A percentile compares a stretch with the other conserved stretches of the same genome.
These are phyloP conservation scores for Streptopelia turtur DNA, from an alignment of 2,797 vertebrate species.

Conservation along the genomic window DNA sequence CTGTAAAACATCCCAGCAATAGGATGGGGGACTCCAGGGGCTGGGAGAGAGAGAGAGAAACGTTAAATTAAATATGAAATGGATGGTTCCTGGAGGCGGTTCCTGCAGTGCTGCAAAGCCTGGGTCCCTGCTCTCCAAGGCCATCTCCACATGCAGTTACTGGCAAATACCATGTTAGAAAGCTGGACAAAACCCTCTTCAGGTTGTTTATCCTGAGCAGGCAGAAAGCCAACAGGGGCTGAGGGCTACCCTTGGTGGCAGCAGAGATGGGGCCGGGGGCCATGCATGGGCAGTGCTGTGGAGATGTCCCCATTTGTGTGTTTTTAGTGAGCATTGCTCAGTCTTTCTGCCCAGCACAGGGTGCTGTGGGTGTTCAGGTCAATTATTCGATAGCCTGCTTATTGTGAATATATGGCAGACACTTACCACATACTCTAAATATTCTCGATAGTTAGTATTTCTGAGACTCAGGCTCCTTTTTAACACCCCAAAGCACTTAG, in stretches of 20 bases:
- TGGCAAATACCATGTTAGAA: background rate
- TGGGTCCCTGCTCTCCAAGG: background rate
- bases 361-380: background rate
- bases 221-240: background rate
- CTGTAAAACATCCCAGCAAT: background rate
- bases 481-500: constrained; percentile 2
- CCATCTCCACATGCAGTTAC: background rate
- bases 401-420: background rate
- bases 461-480: constrained; percentile 19
- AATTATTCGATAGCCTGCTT: background rate
- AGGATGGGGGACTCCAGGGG: background rate
- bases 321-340: background rate
- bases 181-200: background rate
- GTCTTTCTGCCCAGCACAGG: background rate
- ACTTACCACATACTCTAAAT: constrained; percentile 28
- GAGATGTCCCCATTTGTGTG: background rate
- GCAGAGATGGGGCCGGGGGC: background rate
- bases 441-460: background rate
- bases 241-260: background rate
- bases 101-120: background rate
- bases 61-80: background rate
- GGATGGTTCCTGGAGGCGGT: accelerated
- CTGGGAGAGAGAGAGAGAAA: background rate
- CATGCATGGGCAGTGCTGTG: accelerated
- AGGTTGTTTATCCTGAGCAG: background rate